Evolutionary conservation across 2,888 invertebrate genomes (phyloP), one percentile per base, ranked within the genome.

Genomic region (Xylocampa areola): DNA sequence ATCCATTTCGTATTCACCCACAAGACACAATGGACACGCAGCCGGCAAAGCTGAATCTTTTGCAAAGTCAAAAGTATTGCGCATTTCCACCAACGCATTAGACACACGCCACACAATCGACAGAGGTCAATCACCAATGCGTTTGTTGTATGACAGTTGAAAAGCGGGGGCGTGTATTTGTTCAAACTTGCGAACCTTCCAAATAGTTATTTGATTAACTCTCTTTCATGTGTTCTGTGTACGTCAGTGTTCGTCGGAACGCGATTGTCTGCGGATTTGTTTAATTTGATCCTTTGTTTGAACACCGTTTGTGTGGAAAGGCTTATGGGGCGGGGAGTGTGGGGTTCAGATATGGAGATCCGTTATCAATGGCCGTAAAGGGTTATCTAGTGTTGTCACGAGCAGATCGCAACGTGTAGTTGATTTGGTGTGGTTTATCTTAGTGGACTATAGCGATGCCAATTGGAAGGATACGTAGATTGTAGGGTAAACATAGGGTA

Each of bases 241-340:
- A 41, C 45, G 61, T 90, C 85, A 77, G 73, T 80, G 80, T 82
- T 76, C 83, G 81, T 77, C 79, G 87, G 86, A 86, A 86, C 87
- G 85, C 87, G 90, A 89, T 91, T 91, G 90, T 90, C 86, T 82
- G 85, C 85, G 89, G 90, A 92, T 92, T 92, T 91, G 92, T 92
- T 91, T 91, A 92, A 93, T 91, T 93, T 88, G 88, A 86, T 85
- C 91, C 91, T 91, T 94, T 93, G 93, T 93, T 92, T 92, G 92
- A 89, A 78, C 79, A 71, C 72, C 88, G 85, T 84, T 88, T 88
- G 89, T 89, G 91, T 91, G 90, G 85, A 91, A 88, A 88, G 88
- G 91, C 87, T 88, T 85, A 88, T 81, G 77, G 82, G 77, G 65
- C 75, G 74, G 79, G 76, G 73, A 73, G 55, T 65, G 55, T 68